Evolutionary conservation across 2,797 vertebrate genomes (phyloP).

Genomic region (Onychomys leucogaster): DNA sequence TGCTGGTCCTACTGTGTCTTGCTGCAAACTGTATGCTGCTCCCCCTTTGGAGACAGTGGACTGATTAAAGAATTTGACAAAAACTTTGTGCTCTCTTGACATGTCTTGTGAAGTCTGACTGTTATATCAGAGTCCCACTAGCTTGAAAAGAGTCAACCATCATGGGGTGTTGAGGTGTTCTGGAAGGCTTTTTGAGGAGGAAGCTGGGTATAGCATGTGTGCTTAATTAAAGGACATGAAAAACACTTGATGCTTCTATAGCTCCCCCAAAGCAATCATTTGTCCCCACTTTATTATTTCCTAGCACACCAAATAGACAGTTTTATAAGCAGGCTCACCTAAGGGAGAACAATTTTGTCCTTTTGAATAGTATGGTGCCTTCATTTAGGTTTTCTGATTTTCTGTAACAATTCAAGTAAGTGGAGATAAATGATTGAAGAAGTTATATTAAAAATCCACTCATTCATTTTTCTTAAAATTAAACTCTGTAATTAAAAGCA

Average conservation of each 20-base stretch:
- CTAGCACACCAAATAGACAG: background rate
- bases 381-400: conserved; percentile 5
- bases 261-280: background rate
- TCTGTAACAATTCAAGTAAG: background rate
- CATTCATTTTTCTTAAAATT: conserved; percentile 69
- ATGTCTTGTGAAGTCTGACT: background rate
- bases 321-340: background rate
- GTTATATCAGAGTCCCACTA: background rate
- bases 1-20: background rate
- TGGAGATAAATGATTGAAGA: background rate
- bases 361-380: background rate
- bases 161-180: conserved; percentile 38
- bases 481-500: conserved; percentile 72
- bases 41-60: background rate
- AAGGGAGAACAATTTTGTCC: background rate
- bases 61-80: conserved; percentile 15
- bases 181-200: background rate
- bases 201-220: background rate
- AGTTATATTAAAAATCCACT: conserved; percentile 62
- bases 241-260: background rate
- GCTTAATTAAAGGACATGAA: conserved; percentile 35
- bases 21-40: background rate
- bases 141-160: conserved; percentile 7
- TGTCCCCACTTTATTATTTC: background rate
- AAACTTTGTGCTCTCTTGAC: conserved; percentile 1